Base-by-base conservation (phyloP, 2,113 vertebrate species). In the Phalacrocorax pelagicus region DNA sequence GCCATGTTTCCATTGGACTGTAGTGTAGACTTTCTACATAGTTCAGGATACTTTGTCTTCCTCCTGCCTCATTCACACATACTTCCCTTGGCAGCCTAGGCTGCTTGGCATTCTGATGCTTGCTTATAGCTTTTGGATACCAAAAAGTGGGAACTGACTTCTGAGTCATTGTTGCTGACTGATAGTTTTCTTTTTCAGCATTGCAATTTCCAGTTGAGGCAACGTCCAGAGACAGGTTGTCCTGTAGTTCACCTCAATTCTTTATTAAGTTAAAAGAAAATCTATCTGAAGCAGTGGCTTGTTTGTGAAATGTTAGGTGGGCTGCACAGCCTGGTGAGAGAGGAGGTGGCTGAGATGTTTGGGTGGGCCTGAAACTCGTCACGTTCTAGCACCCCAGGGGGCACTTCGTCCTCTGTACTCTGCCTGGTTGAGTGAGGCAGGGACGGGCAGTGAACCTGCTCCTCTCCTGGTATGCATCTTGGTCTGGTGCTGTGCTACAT, bases 41-140 rank as follows among this genome's bases (percentile, higher is more conserved):
- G 46, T 75, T 90, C 23, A 57, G 72, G 74, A 80, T 70, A 32
- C 5, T 81, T 96, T 95, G 72, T 40, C 61, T 80, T 75, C 66
- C 46, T 80, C 40, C 52, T 92, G 32, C 55, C 67, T 87, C 81
- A 67, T 96, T 92, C 77, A 87, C 72, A 77, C 67, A 69, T 84
- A 51, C 55, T 91, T 74, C 15, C 30, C 52, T 89, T 91, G 83
- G 83, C 80, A 90, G 67, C 63, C 59, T 44, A 30, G 34, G 17
- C 63, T 95, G 49, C 67, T 95, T 81, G 90, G 75, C 72, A 73
- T 84, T 90, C 81, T 70, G 67, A 49, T 82, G 57, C 61, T 96
- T 90, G 18, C 74, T 86, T 90, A 77, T 16, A 47, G 71, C 61
- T 97, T 82, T 65, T 75, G 92, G 55, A 80, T 81, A 61, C 78